phyloP scores from a whole-genome alignment of 2,888 invertebrate species.

The Clepsis dumicolana region DNA sequence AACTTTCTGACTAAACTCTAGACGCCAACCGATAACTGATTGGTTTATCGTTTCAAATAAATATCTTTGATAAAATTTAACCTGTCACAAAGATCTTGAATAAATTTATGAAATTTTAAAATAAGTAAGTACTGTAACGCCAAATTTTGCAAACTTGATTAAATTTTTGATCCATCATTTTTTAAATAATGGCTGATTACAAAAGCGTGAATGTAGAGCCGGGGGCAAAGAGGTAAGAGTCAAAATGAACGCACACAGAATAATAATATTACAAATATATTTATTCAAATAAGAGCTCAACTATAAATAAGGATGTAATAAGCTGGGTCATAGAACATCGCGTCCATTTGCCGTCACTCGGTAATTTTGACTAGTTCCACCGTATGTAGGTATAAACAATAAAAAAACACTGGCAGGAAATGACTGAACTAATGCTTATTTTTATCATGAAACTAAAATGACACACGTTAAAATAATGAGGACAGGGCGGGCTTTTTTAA shows the following conservation, averaged over 20 bases:
- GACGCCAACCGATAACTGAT: no score
- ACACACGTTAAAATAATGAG: neutral
- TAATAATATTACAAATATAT: conserved; percentile 84
- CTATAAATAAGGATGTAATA: conserved; percentile 74
- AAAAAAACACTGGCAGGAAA: conserved; percentile 48
- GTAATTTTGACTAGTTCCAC: conserved; percentile 82
- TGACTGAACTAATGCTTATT: conserved; percentile 38
- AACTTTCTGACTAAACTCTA: no score
- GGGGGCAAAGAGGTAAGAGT: neutral
- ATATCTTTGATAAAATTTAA: no score
- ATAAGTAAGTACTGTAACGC: no score
- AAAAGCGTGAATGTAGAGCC: neutral
- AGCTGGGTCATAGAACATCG: conserved; percentile 56
- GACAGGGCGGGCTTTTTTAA: no score
- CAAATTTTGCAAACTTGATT: no score
- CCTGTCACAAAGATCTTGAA: no score
- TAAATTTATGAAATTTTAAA: no score
- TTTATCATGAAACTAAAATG: neutral
- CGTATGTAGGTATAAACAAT: conserved; percentile 59
- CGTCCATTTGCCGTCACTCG: conserved; percentile 61
- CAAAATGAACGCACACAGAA: conserved; percentile 58
- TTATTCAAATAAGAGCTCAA: conserved; percentile 82
- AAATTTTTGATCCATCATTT: no score
- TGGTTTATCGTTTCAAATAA: no score
- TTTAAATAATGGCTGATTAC: neutral